Evolutionary conservation across 1,140 invertebrate genomes (phyloP).

Genomic region (Drosophila navojoa): DNA sequence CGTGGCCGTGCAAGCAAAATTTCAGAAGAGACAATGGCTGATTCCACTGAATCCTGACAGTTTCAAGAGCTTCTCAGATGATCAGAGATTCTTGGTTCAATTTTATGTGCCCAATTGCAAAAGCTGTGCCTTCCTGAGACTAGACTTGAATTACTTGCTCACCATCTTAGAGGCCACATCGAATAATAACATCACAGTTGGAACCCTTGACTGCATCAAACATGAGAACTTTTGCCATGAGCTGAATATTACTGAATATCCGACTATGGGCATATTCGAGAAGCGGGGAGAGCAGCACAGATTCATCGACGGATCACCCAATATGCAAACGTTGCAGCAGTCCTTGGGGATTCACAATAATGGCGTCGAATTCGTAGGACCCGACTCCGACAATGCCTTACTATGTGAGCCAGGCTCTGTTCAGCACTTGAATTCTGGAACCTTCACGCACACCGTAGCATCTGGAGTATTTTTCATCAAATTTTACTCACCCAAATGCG

Average conservation of each 20-base stretch:
- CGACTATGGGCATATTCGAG: slow-evolving; percentile 1
- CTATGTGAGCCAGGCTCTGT: not conserved
- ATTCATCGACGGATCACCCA: not conserved
- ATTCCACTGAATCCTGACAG: not conserved
- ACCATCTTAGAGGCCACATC: not conserved
- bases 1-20: not conserved
- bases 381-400: too few species aligned
- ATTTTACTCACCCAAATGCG: not conserved
- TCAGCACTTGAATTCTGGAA: not conserved
- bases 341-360: not conserved
- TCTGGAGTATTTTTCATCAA: slow-evolving; percentile 11
- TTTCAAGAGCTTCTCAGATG: not conserved
- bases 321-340: not conserved
- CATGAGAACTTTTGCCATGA: not conserved
- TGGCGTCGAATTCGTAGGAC: not conserved
- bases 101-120: not conserved
- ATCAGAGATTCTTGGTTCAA: not conserved
- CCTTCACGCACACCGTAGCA: not conserved
- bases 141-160: not conserved
- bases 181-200: not conserved
- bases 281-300: not conserved
- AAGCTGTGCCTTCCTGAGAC: not conserved
- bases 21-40: not conserved
- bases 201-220: not conserved
- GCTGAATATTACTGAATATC: slow-evolving; percentile 4